Conservation (phyloP, 2,888 invertebrate genomes). For the Norana najaformis region DNA sequence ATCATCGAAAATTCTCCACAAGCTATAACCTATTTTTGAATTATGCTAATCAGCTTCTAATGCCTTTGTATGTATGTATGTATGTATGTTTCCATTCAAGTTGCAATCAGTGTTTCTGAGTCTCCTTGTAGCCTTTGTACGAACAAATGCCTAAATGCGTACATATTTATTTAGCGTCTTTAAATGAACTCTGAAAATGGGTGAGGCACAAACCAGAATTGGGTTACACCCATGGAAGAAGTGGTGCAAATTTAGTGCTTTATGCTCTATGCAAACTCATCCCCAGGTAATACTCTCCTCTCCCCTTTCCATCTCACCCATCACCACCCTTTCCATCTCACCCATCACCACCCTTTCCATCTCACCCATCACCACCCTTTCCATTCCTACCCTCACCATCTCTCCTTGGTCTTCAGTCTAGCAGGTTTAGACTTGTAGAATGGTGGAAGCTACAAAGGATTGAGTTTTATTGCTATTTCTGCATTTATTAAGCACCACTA, state of each 20-base stretch:
- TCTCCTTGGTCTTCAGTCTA: too few relatives aligned
- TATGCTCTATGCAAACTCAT: not conserved
- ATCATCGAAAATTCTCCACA: not conserved
- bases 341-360: not conserved
- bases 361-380: not conserved
- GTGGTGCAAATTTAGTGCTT: too few relatives aligned
- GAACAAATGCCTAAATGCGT: too few relatives aligned
- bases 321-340: not conserved
- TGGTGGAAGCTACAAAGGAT: too few relatives aligned
- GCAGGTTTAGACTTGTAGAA: too few relatives aligned
- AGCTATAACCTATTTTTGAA: not conserved
- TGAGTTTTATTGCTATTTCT: too few relatives aligned
- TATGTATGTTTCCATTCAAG: not conserved
- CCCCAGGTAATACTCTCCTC: not conserved
- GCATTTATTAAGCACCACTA: too few relatives aligned
- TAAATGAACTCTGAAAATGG: too few relatives aligned
- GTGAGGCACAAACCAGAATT: too few relatives aligned
- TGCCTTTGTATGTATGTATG: not conserved
- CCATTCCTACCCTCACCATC: not conserved
- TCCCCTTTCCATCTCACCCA: not conserved
- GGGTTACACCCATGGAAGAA: too few relatives aligned
- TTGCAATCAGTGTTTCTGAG: not conserved
- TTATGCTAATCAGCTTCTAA: not conserved
- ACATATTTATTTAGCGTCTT: too few relatives aligned
- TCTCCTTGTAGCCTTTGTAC: too few relatives aligned